phyloP scores from a whole-genome alignment of 2,888 invertebrate genomes.

The Chrysomela aeneicollis region DNA sequence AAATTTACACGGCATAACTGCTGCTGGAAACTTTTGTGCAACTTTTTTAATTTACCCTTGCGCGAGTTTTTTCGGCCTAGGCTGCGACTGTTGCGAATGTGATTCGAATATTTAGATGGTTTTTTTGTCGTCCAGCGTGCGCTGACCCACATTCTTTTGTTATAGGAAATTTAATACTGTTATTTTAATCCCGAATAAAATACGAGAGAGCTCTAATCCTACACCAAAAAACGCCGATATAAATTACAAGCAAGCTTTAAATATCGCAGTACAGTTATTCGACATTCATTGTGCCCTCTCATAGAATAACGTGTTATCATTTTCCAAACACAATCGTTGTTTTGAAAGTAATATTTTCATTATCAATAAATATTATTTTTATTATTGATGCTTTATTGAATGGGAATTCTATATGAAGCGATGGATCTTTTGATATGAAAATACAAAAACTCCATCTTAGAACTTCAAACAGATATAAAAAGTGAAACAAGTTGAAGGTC shows the following conservation, averaged over 20 bases:
- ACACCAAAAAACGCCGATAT: not conserved
- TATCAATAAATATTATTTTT: too few relatives aligned
- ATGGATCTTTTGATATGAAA: too few relatives aligned
- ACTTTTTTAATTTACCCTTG: conserved; percentile 26
- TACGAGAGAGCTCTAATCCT: not conserved
- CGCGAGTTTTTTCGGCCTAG: not conserved
- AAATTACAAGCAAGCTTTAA: not conserved
- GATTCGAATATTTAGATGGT: not conserved
- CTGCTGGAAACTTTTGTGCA: conserved; percentile 27
- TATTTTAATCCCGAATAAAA: conserved; percentile 1
- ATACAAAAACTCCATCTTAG: too few relatives aligned
- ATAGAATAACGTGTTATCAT: not conserved
- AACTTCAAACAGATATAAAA: too few relatives aligned
- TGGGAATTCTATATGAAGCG: too few relatives aligned
- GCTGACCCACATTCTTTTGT: conserved; percentile 7
- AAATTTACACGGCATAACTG: conserved; percentile 24
- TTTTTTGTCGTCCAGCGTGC: not conserved
- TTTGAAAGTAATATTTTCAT: too few relatives aligned
- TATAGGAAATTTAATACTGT: not conserved
- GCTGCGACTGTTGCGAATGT: conserved; percentile 1
- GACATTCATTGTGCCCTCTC: not conserved
- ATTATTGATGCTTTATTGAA: too few relatives aligned
- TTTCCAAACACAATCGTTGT: too few relatives aligned
- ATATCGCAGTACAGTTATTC: not conserved
- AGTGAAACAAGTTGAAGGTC: too few relatives aligned